These are phyloP conservation scores for Champsocephalus esox DNA, from an alignment of 2,797 vertebrate genomes.

Conservation along the genomic window DNA sequence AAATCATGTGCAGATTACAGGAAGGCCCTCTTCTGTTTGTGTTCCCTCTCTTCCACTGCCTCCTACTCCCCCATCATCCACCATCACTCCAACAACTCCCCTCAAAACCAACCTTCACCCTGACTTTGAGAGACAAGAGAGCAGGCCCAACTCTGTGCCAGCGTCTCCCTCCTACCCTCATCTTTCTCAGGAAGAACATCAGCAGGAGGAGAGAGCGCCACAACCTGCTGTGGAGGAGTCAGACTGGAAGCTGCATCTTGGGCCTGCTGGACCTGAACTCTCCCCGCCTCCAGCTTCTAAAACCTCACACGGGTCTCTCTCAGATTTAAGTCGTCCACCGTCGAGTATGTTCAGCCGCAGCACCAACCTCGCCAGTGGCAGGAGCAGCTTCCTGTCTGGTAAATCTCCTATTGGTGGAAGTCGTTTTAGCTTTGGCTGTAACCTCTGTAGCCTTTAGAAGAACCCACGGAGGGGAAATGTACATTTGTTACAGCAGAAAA, in stretches of 20 bases:
- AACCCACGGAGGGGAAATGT: too few relatives aligned
- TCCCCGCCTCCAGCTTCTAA: background rate
- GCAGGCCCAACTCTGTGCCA: background rate
- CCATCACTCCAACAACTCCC: slow-evolving; percentile 36
- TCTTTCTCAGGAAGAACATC: slow-evolving; percentile 4
- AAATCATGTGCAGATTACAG: slow-evolving; percentile 20
- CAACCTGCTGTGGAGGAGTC: background rate
- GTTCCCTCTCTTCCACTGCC: slow-evolving; percentile 52
- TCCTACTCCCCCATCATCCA: slow-evolving; percentile 37
- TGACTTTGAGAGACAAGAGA: background rate
- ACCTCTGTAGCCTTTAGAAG: too few relatives aligned
- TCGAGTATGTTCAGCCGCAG: slow-evolving; percentile 71
- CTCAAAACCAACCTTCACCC: slow-evolving; percentile 4
- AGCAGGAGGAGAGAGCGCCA: background rate
- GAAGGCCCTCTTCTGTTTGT: slow-evolving; percentile 40
- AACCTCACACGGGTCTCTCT: slow-evolving; percentile 45
- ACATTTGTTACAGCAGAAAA: too few relatives aligned
- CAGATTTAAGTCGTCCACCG: slow-evolving; percentile 56
- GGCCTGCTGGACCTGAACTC: background rate
- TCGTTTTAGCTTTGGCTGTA: too few relatives aligned
- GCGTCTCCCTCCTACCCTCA: background rate
- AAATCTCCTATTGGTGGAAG: too few relatives aligned
- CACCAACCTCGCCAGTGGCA: slow-evolving; percentile 56
- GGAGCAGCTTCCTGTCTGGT: slow-evolving; percentile 59
- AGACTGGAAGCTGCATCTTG: background rate